Conservation (phyloP, 2,888 invertebrate genomes). For the Melinopterus prodromus region DNA sequence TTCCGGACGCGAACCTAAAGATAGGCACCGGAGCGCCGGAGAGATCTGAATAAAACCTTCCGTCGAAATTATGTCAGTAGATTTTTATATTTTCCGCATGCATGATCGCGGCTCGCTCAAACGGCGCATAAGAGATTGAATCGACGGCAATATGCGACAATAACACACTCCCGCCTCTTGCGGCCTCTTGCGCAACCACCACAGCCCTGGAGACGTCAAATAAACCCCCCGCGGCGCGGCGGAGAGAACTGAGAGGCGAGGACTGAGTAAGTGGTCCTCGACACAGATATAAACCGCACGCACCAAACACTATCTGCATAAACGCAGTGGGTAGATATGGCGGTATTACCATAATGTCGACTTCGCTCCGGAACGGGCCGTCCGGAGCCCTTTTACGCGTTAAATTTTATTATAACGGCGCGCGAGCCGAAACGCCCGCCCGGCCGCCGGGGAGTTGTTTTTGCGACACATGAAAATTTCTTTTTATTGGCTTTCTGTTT, state of each 20-base stretch:
- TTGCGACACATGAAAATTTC: not conserved
- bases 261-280: not conserved
- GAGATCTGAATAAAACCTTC: not conserved
- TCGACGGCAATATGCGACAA: slow-evolving; percentile 4
- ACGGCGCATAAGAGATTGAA: not conserved
- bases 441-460: not conserved
- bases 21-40: not conserved
- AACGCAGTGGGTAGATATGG: not conserved
- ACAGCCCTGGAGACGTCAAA: not conserved
- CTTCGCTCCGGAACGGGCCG: not conserved
- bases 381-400: not conserved
- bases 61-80: not conserved
- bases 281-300: slow-evolving; percentile 4
- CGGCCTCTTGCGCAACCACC: not conserved
- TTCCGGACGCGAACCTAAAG: not conserved
- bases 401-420: not conserved
- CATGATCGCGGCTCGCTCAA: not conserved
- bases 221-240: not conserved
- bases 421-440: not conserved
- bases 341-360: slow-evolving; percentile 4
- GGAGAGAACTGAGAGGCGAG: not conserved
- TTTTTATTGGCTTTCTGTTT: not conserved
- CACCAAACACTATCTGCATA: not conserved
- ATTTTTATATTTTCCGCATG: slow-evolving; percentile 4
- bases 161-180: not conserved